Percentiles rank a stretch among this genome's conserved stretches.
Conservation (phyloP, 2,797 vertebrate genomes). For the Eulemur coronatus region DNA sequence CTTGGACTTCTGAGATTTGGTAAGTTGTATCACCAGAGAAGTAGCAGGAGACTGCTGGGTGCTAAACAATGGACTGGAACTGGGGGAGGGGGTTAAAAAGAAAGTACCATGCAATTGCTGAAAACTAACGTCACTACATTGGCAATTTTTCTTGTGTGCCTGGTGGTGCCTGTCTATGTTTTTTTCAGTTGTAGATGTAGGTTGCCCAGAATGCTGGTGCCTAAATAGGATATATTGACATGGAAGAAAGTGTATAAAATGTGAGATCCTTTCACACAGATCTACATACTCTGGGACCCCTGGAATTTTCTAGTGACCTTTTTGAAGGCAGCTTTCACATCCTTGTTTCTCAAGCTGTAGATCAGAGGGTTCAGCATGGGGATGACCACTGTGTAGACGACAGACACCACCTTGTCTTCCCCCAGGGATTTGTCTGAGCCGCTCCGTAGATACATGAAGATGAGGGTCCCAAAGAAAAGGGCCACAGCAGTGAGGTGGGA, state of each 20-base stretch:
- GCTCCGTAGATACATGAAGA: constrained; percentile 66
- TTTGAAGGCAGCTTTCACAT: constrained; percentile 59
- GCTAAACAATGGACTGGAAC: background rate
- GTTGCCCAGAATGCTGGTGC: background rate
- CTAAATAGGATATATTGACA: background rate
- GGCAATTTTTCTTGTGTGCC: background rate
- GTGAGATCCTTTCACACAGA: background rate
- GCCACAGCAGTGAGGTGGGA: constrained; percentile 72
- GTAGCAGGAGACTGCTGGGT: background rate
- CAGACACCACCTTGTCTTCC: constrained; percentile 62
- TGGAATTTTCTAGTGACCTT: constrained; percentile 1
- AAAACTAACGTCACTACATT: background rate
- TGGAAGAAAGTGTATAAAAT: background rate
- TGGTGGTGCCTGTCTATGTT: background rate
- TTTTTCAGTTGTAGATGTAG: background rate
- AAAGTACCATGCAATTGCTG: background rate
- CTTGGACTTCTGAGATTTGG: rapidly evolving
- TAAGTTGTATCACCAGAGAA: background rate
- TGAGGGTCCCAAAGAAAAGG: constrained; percentile 71
- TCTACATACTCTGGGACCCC: background rate
- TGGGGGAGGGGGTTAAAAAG: background rate
- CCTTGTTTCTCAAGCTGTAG: constrained; percentile 73
- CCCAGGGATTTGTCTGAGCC: constrained; percentile 53
- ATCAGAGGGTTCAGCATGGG: constrained; percentile 74
- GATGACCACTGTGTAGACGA: constrained; percentile 68